These are phyloP conservation scores for Pontoporia blainvillei DNA, from an alignment of 2,113 vertebrate genomes.

Conservation along the genomic window DNA sequence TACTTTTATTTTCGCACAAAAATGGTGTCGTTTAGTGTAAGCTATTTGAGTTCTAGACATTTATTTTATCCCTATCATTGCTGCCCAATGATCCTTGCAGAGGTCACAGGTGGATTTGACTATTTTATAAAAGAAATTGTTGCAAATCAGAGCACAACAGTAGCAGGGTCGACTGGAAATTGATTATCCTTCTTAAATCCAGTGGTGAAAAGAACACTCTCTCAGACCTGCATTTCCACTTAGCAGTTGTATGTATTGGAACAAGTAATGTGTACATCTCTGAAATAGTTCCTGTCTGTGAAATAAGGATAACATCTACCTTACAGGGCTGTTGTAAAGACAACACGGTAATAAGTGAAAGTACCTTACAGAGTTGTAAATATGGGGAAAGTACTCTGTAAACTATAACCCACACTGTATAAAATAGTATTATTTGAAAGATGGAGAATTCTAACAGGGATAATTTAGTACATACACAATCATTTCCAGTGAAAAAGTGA, in stretches of 20 bases:
- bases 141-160: neutral
- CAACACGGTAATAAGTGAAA: neutral
- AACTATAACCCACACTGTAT: neutral
- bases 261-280: neutral
- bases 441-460: neutral
- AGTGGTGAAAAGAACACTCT: neutral
- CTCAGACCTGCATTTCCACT: neutral
- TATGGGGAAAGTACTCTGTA: neutral
- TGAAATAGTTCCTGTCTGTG: neutral
- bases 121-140: neutral
- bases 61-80: neutral
- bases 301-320: neutral
- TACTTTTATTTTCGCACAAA: neutral
- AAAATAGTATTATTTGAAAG: neutral
- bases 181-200: neutral
- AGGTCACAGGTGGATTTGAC: neutral
- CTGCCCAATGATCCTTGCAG: neutral
- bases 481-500: neutral
- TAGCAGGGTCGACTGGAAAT: neutral
- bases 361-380: neutral
- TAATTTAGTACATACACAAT: neutral
- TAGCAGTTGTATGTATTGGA: neutral
- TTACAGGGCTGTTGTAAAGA: neutral
- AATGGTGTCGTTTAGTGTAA: neutral
- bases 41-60: neutral